Conservation (phyloP, 2,113 vertebrate genomes). For the Pteropus alecto region DNA sequence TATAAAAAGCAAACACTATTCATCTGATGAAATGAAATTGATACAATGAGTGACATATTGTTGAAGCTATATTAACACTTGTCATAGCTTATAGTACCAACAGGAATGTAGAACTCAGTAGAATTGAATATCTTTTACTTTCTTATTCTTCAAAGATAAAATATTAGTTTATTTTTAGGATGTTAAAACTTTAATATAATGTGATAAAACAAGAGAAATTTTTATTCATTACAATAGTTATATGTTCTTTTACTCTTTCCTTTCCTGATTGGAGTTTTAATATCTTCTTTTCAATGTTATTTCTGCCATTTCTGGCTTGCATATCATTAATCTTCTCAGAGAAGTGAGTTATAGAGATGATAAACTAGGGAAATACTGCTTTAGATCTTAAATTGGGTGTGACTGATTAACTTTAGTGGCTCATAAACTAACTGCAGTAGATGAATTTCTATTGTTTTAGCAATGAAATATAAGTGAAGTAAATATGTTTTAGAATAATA, state of each 20-base stretch:
- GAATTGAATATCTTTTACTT: neutral
- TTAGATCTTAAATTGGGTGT: slow-evolving; percentile 37
- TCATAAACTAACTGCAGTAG: neutral
- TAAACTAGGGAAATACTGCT: neutral
- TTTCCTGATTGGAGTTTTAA: neutral
- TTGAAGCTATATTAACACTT: neutral
- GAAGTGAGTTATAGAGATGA: neutral
- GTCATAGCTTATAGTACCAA: neutral
- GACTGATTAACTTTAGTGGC: neutral
- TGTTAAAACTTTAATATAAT: neutral
- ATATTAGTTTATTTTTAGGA: neutral
- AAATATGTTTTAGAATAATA: neutral
- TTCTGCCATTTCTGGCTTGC: neutral
- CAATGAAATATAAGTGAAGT: neutral
- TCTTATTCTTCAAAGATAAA: neutral
- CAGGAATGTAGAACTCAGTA: neutral
- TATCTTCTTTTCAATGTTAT: neutral
- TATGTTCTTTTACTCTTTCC: neutral
- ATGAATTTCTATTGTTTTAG: neutral
- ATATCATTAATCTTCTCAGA: neutral
- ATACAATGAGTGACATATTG: neutral
- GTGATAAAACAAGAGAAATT: neutral
- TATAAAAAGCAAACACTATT: neutral
- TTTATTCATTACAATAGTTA: neutral
- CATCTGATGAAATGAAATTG: neutral